phyloP scores from a whole-genome alignment of 2,888 invertebrate species.

The Pollenia amentaria region DNA sequence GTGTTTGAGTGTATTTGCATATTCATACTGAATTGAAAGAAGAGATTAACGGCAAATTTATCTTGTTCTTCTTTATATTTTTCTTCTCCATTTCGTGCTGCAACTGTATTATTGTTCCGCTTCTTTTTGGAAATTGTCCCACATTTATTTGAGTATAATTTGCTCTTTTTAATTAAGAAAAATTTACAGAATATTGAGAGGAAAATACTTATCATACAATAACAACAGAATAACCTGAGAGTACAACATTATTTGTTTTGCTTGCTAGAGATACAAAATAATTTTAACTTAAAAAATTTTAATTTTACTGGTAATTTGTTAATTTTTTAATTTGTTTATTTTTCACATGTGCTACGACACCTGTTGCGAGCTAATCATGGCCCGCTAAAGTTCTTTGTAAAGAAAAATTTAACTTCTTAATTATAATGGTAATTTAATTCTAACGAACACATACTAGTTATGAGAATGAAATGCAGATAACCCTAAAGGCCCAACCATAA shows the following conservation, averaged over 20 bases:
- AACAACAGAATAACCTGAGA: constrained; percentile 2
- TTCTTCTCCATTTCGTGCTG: not conserved
- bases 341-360: constrained; percentile 32
- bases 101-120: not conserved
- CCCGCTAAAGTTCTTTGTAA: not conserved
- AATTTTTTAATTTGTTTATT: constrained; percentile 44
- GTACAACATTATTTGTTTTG: constrained; percentile 53
- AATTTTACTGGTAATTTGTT: constrained; percentile 15
- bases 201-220: constrained; percentile 15
- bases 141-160: constrained; percentile 23
- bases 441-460: too few species aligned
- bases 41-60: constrained; percentile 16
- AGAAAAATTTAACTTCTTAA: too few species aligned
- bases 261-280: constrained; percentile 29
- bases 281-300: constrained; percentile 3
- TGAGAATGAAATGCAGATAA: too few species aligned
- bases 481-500: too few species aligned
- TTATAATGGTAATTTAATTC: too few species aligned
- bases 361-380: constrained; percentile 30
- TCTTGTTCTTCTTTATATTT: not conserved
- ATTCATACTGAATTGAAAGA: not conserved
- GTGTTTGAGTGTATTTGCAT: not conserved
- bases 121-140: constrained; percentile 6
- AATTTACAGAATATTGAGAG: constrained; percentile 1
- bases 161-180: constrained; percentile 23